A percentile compares a stretch with the other conserved stretches of the same genome.
Conservation (phyloP, 2,797 vertebrate species). For the Cirrhinus molitorella region DNA sequence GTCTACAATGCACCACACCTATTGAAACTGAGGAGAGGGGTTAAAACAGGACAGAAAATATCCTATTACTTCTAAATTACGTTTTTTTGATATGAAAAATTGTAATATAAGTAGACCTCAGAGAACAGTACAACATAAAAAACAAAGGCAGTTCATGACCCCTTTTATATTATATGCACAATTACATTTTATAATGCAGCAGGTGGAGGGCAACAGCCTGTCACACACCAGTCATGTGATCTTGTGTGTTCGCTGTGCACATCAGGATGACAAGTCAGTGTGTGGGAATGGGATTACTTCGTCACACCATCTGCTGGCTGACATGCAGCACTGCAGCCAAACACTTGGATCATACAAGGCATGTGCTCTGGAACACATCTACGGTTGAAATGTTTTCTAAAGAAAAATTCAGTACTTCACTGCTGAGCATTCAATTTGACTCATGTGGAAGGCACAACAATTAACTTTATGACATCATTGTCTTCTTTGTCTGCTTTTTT, state of each 20-base stretch:
- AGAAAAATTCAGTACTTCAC: not conserved
- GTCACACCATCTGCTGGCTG: slow-evolving; percentile 49
- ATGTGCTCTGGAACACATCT: not conserved
- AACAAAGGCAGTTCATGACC: no score
- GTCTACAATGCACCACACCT: no score
- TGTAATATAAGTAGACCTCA: no score
- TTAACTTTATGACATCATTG: not conserved
- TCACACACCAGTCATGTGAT: slow-evolving; percentile 19
- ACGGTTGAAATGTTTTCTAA: not conserved
- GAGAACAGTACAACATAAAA: no score
- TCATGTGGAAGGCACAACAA: not conserved
- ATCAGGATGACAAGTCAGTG: not conserved
- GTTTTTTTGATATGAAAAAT: no score
- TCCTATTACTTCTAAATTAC: no score
- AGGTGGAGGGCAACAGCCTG: not conserved
- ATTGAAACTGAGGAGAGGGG: no score
- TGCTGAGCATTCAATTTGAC: not conserved
- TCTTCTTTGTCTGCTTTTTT: not conserved
- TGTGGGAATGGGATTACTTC: slow-evolving; percentile 25
- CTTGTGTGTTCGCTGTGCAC: no score
- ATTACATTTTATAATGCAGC: not conserved
- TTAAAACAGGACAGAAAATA: no score
- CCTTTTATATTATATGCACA: not conserved
- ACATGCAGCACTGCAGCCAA: slow-evolving; percentile 29
- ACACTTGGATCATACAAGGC: not conserved